These are phyloP conservation scores for Leptopterna dolabrata DNA, from an alignment of 2,888 invertebrate genomes.

Conservation along the genomic window DNA sequence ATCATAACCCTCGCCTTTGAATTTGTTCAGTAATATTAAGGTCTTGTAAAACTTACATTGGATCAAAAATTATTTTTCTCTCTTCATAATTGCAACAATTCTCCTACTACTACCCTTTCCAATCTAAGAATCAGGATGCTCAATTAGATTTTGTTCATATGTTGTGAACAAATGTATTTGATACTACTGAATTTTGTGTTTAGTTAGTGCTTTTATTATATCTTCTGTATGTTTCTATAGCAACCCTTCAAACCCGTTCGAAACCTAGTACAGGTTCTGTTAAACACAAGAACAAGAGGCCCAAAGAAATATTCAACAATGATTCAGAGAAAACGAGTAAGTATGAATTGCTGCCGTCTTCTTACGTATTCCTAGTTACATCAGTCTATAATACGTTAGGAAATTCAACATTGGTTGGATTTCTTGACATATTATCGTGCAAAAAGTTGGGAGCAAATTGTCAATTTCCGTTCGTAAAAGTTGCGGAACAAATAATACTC, in stretches of 20 bases:
- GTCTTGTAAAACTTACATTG: too few species aligned
- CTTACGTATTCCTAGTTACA: conserved; percentile 33
- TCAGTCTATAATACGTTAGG: conserved; percentile 3
- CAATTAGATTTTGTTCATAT: conserved; percentile 12
- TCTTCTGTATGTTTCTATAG: conserved; percentile 72
- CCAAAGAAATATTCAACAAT: conserved; percentile 50
- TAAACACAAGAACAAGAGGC: conserved; percentile 56
- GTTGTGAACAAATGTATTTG: conserved; percentile 33
- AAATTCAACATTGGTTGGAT: conserved; percentile 15
- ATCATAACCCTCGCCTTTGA: too few species aligned
- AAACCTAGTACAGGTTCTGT: conserved; percentile 70
- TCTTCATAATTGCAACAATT: too few species aligned
- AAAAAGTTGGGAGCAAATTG: background rate
- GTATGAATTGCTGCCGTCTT: conserved; percentile 44
- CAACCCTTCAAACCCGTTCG: conserved; percentile 79
- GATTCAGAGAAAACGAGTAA: conserved; percentile 48
- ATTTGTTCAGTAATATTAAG: too few species aligned
- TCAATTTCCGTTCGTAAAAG: background rate
- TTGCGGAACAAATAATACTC: background rate
- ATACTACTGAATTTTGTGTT: conserved; percentile 51
- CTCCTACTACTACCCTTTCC: background rate
- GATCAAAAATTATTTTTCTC: background rate
- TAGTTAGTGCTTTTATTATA: conserved; percentile 61
- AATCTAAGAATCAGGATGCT: conserved; percentile 22
- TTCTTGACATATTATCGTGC: conserved; percentile 16